Percentiles rank a stretch among this genome's conserved stretches.
Evolutionary conservation across 1,140 invertebrate genomes (phyloP).

Genomic region (Drosophila seguyi): DNA sequence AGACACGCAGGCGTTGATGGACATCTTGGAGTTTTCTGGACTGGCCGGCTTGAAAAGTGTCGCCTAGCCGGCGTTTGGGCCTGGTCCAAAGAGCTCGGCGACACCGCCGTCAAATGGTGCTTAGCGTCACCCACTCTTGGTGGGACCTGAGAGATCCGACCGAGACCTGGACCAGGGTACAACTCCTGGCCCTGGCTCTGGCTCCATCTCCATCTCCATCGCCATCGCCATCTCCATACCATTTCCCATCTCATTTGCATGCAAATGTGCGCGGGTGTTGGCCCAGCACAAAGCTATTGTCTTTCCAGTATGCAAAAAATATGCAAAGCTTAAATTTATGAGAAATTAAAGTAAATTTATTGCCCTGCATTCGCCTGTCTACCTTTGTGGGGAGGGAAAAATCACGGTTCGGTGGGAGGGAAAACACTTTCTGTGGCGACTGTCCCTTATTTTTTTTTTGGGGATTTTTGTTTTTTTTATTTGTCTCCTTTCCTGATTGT

Average conservation of each 20-base stretch:
- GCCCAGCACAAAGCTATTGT: conserved; percentile 73
- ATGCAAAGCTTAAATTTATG: conserved; percentile 82
- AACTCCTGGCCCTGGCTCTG: conserved; percentile 38
- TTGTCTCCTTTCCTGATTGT: conserved; percentile 48
- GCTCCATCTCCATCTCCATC: conserved; percentile 8
- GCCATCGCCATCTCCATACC: conserved; percentile 10
- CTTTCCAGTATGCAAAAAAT: conserved; percentile 72
- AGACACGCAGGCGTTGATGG: conserved; percentile 83
- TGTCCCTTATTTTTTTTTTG: conserved; percentile 55
- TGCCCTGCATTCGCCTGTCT: conserved; percentile 65
- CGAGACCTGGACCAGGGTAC: conserved; percentile 23
- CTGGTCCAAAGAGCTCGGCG: conserved; percentile 35
- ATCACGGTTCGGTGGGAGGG: conserved; percentile 34
- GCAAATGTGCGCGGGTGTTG: conserved; percentile 83
- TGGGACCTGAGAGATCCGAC: conserved; percentile 2
- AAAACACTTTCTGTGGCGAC: conserved; percentile 65
- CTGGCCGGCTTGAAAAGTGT: conserved; percentile 61
- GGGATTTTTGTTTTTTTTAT: neutral
- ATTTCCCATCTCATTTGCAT: conserved; percentile 72
- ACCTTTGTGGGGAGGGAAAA: conserved; percentile 29
- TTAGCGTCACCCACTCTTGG: conserved; percentile 76
- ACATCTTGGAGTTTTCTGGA: conserved; percentile 65
- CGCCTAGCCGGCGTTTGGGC: conserved; percentile 39
- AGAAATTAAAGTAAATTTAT: conserved; percentile 84
- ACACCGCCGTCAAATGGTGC: conserved; percentile 74